phyloP scores from a whole-genome alignment of 2,797 vertebrate genomes.

The Enteromius argenteus region DNA sequence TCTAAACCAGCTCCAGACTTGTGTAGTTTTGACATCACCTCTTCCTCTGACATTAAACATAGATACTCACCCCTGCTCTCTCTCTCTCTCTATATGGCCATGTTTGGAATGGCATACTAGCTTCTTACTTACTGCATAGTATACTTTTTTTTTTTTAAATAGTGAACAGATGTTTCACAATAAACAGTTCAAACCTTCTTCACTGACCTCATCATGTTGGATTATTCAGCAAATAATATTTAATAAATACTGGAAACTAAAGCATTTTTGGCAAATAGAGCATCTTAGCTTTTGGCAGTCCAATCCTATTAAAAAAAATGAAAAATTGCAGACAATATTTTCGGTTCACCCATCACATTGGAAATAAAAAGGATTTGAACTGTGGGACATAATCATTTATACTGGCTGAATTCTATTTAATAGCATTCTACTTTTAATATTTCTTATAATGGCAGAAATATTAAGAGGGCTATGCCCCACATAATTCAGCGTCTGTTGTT shows the following conservation, averaged over 20 bases:
- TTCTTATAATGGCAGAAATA: neutral
- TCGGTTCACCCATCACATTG: neutral
- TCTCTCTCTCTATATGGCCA: conserved; percentile 38
- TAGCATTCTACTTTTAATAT: neutral
- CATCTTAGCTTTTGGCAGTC: neutral
- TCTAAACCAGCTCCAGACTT: conserved; percentile 19
- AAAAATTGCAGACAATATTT: neutral
- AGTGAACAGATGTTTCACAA: neutral
- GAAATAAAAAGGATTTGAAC: neutral
- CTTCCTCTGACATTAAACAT: conserved; percentile 54
- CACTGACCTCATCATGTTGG: neutral
- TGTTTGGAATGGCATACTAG: conserved; percentile 36
- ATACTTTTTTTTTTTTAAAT: neutral
- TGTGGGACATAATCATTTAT: neutral
- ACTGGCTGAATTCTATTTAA: neutral
- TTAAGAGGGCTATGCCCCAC: neutral
- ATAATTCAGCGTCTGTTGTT: neutral
- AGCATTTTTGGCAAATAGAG: neutral
- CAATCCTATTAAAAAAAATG: neutral
- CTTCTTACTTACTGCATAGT: conserved; percentile 6
- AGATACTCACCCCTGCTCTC: conserved; percentile 53
- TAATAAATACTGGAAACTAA: neutral
- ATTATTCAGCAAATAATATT: neutral
- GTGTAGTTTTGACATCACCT: conserved; percentile 39
- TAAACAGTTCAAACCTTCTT: neutral